A percentile compares a stretch with the other conserved stretches of the same genome.
Conservation (phyloP, 2,888 invertebrate genomes). For the Teinopalpus imperialis region DNA sequence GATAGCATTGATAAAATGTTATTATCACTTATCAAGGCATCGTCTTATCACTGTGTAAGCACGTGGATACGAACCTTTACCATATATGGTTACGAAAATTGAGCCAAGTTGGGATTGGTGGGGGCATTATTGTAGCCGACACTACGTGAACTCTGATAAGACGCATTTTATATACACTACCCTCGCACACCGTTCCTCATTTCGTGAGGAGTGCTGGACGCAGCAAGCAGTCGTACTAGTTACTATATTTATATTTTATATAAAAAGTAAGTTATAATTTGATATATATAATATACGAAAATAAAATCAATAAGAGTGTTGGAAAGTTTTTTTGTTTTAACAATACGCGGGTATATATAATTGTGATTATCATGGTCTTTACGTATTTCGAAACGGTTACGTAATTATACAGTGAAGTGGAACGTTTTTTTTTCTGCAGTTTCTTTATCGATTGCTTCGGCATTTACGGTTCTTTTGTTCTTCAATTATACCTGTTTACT, state of each 20-base stretch:
- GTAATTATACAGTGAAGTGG: slow-evolving; percentile 24
- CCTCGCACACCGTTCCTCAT: slow-evolving; percentile 70
- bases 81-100: slow-evolving; percentile 90
- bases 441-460: slow-evolving; percentile 7
- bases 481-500: not conserved
- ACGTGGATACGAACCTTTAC: slow-evolving; percentile 76
- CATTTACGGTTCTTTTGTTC: slow-evolving; percentile 4
- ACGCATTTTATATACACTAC: slow-evolving; percentile 78
- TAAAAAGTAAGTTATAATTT: slow-evolving; percentile 63
- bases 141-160: slow-evolving; percentile 79
- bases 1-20: slow-evolving; percentile 36
- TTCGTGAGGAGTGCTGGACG: slow-evolving; percentile 65
- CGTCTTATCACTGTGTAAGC: slow-evolving; percentile 36
- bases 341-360: slow-evolving; percentile 3
- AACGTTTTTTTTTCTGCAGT: slow-evolving; percentile 19
- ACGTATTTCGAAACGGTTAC: slow-evolving; percentile 24
- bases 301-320: slow-evolving; percentile 17
- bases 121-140: slow-evolving; percentile 73
- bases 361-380: slow-evolving; percentile 23
- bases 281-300: not conserved
- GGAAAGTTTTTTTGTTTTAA: slow-evolving; percentile 23
- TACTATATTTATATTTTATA: slow-evolving; percentile 52
- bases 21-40: slow-evolving; percentile 54
- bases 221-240: slow-evolving; percentile 55
- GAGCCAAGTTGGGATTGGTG: slow-evolving; percentile 85